Base-by-base conservation (phyloP, 2,113 vertebrate genomes). In the Chaetodon trifascialis region DNA sequence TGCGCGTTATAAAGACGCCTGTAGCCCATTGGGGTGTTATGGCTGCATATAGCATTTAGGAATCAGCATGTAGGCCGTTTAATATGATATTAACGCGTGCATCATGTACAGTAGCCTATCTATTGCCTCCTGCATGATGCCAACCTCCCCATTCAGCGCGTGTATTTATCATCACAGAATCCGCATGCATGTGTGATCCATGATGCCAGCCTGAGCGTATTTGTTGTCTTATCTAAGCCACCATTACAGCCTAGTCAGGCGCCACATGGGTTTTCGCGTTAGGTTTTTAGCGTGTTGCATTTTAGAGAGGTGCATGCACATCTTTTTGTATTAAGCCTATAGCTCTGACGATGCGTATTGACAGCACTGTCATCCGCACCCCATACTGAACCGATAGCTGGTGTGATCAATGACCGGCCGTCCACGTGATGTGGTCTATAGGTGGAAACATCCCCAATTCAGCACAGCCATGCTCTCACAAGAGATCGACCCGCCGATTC, bases 361-460 rank as follows among this genome's bases (percentile, higher is more conserved):
- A 90, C 88, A 88, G 84, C 73, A 34, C 55, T 67, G 76, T 65
- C 60, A 68, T 6, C 73, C 52, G 66, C 60, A 10, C n/a, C n/a
- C 49, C 15, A 70, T 62, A 75, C 84, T 69, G 67, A 86, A 59
- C 72, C 49, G 68, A 84, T 81, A 78, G 82, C 83, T 85, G 84
- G 82, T 86, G 60, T 75, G 86, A 92, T 94, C 92, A 88, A 87
- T 92, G 86, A 42, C 47, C 17, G 49, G 49, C 52, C 4, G 11
- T 82, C 75, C 91, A 91, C 68, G 86, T 91, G 93, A 94, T 86
- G 52, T 9, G 67, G 55, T 23, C 81, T 62, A 58, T 81, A 78
- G 89, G 73, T 86, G 80, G 73, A 85, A 71, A 89, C 56, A 36
- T 14, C 25, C 63, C 76, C 78, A 79, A 60, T 68, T 76, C 74